Conservation (phyloP, 2,888 invertebrate genomes). For the Parelbella ahira region DNA sequence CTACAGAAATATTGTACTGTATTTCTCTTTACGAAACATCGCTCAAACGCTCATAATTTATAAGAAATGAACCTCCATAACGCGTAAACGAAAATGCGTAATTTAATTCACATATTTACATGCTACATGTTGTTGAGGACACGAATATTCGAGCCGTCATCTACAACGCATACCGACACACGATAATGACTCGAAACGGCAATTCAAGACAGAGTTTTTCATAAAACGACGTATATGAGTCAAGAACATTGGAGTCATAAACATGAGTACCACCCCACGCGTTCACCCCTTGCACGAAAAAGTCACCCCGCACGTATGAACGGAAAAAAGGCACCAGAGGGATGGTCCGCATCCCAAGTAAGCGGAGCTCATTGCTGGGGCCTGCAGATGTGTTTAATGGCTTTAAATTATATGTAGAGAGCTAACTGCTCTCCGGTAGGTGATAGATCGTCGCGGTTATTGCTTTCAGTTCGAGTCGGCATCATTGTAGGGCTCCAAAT, state of each 20-base stretch:
- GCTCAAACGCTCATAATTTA: slow-evolving; percentile 8
- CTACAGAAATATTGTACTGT: too few relatives aligned
- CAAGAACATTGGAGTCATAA: slow-evolving; percentile 74
- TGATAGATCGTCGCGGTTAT: slow-evolving; percentile 59
- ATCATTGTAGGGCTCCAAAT: slow-evolving; percentile 3
- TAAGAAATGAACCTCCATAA: slow-evolving; percentile 8
- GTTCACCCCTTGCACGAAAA: slow-evolving; percentile 78
- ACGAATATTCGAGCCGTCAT: slow-evolving; percentile 27
- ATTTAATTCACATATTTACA: slow-evolving; percentile 19
- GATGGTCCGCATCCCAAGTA: slow-evolving; percentile 76
- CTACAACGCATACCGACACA: slow-evolving; percentile 47
- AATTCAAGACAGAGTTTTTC: slow-evolving; percentile 66
- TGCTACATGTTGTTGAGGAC: slow-evolving; percentile 10
- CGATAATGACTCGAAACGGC: slow-evolving; percentile 66
- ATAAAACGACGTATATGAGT: slow-evolving; percentile 75
- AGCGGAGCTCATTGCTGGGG: slow-evolving; percentile 71
- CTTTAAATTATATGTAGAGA: slow-evolving; percentile 79
- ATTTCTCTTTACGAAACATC: slow-evolving; percentile 3
- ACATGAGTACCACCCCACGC: slow-evolving; percentile 67
- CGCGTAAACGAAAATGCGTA: slow-evolving; percentile 13
- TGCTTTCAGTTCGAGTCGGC: slow-evolving; percentile 21
- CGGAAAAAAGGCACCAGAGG: slow-evolving; percentile 75
- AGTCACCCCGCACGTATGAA: slow-evolving; percentile 77
- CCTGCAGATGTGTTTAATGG: slow-evolving; percentile 80
- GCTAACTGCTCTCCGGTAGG: slow-evolving; percentile 68